Conservation (phyloP, 2,113 vertebrate genomes). For the Mungos mungo region DNA sequence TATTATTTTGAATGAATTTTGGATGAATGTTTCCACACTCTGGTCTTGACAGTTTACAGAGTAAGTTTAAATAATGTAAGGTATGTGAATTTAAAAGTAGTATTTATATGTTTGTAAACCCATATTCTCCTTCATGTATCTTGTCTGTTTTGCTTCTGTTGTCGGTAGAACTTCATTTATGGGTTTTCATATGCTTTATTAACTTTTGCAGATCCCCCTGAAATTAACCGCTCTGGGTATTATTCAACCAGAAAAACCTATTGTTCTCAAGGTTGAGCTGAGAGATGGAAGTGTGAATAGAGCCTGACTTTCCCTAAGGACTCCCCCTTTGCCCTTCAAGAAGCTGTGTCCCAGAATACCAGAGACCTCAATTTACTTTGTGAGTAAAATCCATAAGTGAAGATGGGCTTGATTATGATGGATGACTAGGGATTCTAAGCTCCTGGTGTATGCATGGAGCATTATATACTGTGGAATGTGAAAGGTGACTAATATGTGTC, state of each 20-base stretch:
- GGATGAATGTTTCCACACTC: not conserved
- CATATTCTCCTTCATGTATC: not conserved
- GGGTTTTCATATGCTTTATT: not conserved
- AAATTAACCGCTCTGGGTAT: slow-evolving; percentile 37
- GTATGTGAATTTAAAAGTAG: not conserved
- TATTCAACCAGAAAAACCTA: slow-evolving; percentile 55
- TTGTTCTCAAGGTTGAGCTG: slow-evolving; percentile 55
- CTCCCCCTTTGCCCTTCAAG: not conserved
- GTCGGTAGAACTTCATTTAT: slow-evolving; percentile 38
- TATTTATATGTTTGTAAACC: not conserved
- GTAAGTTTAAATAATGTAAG: not conserved
- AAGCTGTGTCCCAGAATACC: not conserved
- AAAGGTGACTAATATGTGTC: not conserved
- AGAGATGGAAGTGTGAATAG: not conserved
- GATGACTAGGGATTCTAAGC: not conserved
- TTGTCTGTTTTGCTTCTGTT: not conserved
- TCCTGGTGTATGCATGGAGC: not conserved
- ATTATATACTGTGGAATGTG: no score
- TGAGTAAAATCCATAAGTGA: slow-evolving; percentile 14
- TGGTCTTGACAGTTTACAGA: not conserved
- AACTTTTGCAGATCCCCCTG: slow-evolving; percentile 60
- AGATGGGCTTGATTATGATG: not conserved
- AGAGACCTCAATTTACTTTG: slow-evolving; percentile 50
- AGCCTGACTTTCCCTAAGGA: slow-evolving; percentile 19
- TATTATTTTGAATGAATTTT: not conserved